Evolutionary conservation across 92 coral and sea anemone genomes (phyloP).

Genomic region (Phymanthus crucifer): DNA sequence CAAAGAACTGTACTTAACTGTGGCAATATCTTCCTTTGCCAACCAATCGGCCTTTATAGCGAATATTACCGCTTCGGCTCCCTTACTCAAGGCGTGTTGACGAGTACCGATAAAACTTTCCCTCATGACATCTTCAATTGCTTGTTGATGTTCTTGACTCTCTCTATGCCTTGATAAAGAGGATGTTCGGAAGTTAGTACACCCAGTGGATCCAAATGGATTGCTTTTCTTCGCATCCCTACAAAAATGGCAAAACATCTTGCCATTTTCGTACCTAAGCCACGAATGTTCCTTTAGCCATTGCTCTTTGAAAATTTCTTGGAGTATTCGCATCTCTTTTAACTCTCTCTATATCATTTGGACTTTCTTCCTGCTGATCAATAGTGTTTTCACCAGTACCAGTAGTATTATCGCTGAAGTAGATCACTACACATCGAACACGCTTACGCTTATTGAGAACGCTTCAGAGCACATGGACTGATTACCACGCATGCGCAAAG

Average conservation of each 20-base stretch:
- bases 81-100: background rate
- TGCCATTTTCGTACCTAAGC: slow-evolving; percentile 38
- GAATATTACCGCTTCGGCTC: background rate
- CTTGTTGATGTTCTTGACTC: slow-evolving; percentile 44
- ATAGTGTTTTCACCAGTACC: slow-evolving; percentile 22
- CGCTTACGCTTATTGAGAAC: slow-evolving; percentile 20
- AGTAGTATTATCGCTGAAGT: slow-evolving; percentile 32
- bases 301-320: background rate
- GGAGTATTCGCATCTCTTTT: slow-evolving; percentile 16
- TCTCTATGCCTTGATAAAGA: slow-evolving; percentile 36
- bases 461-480: slow-evolving; percentile 9
- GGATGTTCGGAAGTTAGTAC: slow-evolving; percentile 39
- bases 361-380: slow-evolving; percentile 37
- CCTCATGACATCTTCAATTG: slow-evolving; percentile 45
- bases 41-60: background rate
- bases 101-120: slow-evolving; percentile 14
- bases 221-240: slow-evolving; percentile 35
- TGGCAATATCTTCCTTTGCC: slow-evolving; percentile 14
- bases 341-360: slow-evolving; percentile 24
- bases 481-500: slow-evolving; percentile 1
- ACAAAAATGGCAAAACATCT: slow-evolving; percentile 45
- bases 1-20: slow-evolving; percentile 23
- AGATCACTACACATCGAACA: slow-evolving; percentile 30
- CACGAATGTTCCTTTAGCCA: slow-evolving; percentile 49
- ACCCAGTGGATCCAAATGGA: slow-evolving; percentile 46